Base-by-base conservation (phyloP, 2,888 invertebrate species). In the Parnassius glacialis region DNA sequence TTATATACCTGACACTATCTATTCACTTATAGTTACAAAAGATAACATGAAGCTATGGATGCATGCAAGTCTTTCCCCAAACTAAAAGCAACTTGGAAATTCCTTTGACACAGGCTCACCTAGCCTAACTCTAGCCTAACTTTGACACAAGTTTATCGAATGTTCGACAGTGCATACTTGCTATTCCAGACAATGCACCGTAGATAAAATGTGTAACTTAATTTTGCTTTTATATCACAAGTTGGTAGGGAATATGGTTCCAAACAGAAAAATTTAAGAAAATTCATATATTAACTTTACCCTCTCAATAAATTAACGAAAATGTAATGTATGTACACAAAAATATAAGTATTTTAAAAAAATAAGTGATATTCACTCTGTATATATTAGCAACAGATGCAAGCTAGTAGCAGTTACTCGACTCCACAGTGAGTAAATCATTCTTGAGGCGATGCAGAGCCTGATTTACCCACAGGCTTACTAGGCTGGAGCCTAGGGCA, bases 91-190 rank as follows among this genome's bases (percentile, higher is more conserved):
- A 72, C 61, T 72, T 70, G 59, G 68, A 70, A 70, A 73, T 74
- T 72, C 71, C 73, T 72, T 68, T 72, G 74, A 71, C 75, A 74
- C 74, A 68, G 70, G 72, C 70, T 63, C 66, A 70, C 69, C 64
- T 67, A 62, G 62, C 57, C 60, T 53, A 66, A 69, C 64, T 67
- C 56, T 52, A 56, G 52, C 51, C 43, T 60, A 61, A 69, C 68
- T 71, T 71, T 63, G 68, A 64, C 67, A 66, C 61, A 69, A 74
- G 71, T 74, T 75, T 73, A 74, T 72, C 69, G 73, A 71, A 69
- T 66, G 67, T 67, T 70, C 68, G 68, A 70, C 68, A 66, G 70
- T 64, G 67, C 69, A 67, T 67, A 66, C 66, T 68, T 68, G 65
- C 64, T 65, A 65, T 62, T 64, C 65, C 57, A 64, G 66, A 67